Evolutionary conservation across 2,113 vertebrate species (phyloP).

Genomic region (Cyprinus carpio): DNA sequence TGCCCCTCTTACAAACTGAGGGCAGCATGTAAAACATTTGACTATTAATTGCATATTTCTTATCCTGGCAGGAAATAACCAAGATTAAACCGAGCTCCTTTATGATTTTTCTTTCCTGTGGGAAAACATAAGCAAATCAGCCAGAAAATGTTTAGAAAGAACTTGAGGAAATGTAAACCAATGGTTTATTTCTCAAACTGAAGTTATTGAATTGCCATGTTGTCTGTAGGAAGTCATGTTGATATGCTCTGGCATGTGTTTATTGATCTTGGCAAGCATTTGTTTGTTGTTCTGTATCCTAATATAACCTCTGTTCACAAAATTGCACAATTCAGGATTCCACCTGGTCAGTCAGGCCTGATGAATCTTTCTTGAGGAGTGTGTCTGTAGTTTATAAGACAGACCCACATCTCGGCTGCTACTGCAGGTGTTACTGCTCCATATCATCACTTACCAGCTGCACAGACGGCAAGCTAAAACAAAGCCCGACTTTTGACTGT

Average conservation of each 20-base stretch:
- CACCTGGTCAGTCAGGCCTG: background rate
- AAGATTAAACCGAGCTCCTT: background rate
- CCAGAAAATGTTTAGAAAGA: constrained; percentile 2
- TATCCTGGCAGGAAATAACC: background rate
- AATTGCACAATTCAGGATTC: constrained; percentile 39
- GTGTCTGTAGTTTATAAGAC: constrained; percentile 21
- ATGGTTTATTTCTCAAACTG: constrained; percentile 23
- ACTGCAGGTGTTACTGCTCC: constrained; percentile 32
- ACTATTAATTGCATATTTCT: background rate
- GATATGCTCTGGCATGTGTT: background rate
- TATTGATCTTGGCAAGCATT: constrained; percentile 34
- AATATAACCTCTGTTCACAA: constrained; percentile 17
- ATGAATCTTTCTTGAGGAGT: constrained; percentile 5
- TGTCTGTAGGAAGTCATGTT: constrained; percentile 24
- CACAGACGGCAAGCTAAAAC: constrained; percentile 43
- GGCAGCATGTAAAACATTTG: background rate
- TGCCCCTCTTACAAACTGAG: background rate
- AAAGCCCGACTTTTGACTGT: constrained; percentile 37
- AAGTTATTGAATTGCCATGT: background rate
- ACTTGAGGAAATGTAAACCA: background rate
- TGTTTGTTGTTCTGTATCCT: background rate
- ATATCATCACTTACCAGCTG: constrained; percentile 54
- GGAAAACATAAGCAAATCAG: constrained; percentile 2
- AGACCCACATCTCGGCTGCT: constrained; percentile 42
- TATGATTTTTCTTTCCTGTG: background rate